Evolutionary conservation across 1,140 invertebrate genomes (phyloP).

Genomic region (Orchesella cincta): DNA sequence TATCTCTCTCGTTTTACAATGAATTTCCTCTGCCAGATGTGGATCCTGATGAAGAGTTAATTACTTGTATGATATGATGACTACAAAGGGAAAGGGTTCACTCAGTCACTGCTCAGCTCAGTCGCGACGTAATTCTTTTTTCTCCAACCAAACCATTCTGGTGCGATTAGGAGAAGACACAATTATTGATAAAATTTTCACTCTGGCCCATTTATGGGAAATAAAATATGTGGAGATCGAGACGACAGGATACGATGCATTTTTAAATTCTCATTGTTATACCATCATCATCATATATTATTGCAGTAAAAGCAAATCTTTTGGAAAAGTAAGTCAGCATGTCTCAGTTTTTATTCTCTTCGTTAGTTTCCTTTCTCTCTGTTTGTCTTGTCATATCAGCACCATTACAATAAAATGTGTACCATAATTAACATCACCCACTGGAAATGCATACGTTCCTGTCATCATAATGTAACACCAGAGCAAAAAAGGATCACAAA

Average conservation of each 20-base stretch:
- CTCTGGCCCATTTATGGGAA: not conserved
- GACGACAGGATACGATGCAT: not conserved
- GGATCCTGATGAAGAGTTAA: not conserved
- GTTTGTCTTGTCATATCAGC: too few relatives aligned
- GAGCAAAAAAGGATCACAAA: not conserved
- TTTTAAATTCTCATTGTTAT: too few relatives aligned
- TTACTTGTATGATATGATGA: not conserved
- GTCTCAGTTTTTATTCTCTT: not conserved
- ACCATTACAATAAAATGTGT: not conserved
- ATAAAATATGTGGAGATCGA: not conserved
- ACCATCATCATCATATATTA: too few relatives aligned
- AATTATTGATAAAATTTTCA: constrained; percentile 19
- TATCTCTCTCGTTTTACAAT: not conserved
- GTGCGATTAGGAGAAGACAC: constrained; percentile 11
- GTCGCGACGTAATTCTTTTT: constrained; percentile 10
- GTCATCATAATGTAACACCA: not conserved
- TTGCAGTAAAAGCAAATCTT: too few relatives aligned
- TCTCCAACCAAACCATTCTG: not conserved
- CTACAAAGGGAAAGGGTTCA: not conserved
- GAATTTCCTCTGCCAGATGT: not conserved
- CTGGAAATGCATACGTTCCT: too few relatives aligned
- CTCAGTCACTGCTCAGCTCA: too few relatives aligned
- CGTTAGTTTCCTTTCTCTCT: too few relatives aligned
- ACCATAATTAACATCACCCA: not conserved
- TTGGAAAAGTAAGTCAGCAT: not conserved